These are phyloP conservation scores for Operophtera brumata DNA, from an alignment of 2,888 invertebrate genomes.

Conservation along the genomic window DNA sequence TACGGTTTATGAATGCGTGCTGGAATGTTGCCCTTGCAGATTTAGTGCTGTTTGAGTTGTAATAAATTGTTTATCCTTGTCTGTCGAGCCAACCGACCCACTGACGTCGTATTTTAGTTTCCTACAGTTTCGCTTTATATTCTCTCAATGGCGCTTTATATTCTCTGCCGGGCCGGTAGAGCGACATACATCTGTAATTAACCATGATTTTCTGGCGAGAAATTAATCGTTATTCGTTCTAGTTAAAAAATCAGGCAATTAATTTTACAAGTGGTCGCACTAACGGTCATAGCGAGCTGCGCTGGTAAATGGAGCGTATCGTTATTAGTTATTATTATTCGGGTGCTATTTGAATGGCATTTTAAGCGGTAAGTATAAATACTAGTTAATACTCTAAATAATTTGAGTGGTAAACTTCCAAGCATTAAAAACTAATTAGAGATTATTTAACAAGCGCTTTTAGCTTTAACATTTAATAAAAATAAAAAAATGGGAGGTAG, in stretches of 20 bases:
- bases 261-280: conserved; percentile 34
- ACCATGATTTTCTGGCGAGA: conserved; percentile 17
- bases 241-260: conserved; percentile 33
- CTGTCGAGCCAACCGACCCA: conserved; percentile 29
- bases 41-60: conserved; percentile 55
- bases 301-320: conserved; percentile 33
- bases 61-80: conserved; percentile 51
- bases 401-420: too few relatives aligned
- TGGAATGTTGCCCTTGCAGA: conserved; percentile 69
- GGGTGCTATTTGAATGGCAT: conserved; percentile 14
- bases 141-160: background rate
- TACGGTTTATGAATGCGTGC: conserved; percentile 63
- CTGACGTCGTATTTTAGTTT: background rate
- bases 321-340: conserved; percentile 21
- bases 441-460: too few relatives aligned
- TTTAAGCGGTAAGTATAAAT: too few relatives aligned
- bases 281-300: conserved; percentile 35
- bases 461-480: too few relatives aligned
- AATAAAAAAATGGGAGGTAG: too few relatives aligned
- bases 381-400: too few relatives aligned
- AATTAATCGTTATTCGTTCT: conserved; percentile 24
- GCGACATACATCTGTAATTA: conserved; percentile 3
- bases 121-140: background rate
- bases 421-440: too few relatives aligned
- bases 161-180: background rate